phyloP scores from a whole-genome alignment of 2,113 vertebrate genomes.

The Ptyas mucosa region DNA sequence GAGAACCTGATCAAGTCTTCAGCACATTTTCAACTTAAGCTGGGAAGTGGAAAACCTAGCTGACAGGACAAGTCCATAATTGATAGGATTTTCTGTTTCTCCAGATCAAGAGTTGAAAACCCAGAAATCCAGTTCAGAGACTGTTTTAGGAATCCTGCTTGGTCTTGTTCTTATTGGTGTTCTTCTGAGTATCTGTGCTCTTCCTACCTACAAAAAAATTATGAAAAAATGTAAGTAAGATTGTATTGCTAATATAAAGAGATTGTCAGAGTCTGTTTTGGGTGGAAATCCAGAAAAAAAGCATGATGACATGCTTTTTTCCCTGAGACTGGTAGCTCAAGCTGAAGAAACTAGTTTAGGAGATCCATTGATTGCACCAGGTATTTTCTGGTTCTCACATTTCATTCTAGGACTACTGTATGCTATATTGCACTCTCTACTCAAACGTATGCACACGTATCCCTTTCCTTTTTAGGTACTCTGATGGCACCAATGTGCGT shows the following conservation, averaged over 20 bases:
- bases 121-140: neutral
- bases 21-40: neutral
- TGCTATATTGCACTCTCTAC: neutral
- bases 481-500: neutral
- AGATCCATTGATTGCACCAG: neutral
- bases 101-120: conserved; percentile 58
- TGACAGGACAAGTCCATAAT: neutral
- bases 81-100: neutral
- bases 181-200: conserved; percentile 58
- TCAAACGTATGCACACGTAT: neutral
- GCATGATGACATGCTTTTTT: no score
- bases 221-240: conserved; percentile 67
- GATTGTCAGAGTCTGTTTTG: neutral
- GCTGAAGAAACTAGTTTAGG: neutral
- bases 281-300: neutral
- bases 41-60: neutral
- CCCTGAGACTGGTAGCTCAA: no score
- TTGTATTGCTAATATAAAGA: neutral
- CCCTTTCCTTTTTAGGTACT: neutral
- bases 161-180: conserved; percentile 55
- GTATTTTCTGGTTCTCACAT: neutral
- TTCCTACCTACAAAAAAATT: conserved; percentile 61
- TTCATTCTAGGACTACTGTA: neutral
- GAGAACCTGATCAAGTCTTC: neutral
- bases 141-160: conserved; percentile 61